Base-by-base conservation (phyloP, 2,888 invertebrate species). In the Hirtodrosophila trivittata region DNA sequence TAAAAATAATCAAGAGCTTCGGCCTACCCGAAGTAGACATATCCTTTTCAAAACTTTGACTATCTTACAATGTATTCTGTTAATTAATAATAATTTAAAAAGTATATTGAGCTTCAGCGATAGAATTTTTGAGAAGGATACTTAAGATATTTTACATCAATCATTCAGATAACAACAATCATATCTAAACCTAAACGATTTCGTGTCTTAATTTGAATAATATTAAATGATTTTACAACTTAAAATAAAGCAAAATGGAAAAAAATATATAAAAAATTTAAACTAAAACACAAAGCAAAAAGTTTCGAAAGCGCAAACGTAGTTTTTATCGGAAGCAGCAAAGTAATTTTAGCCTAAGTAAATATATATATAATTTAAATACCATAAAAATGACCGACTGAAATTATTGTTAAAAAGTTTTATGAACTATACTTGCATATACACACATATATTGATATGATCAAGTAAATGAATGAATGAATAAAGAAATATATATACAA, bases 391-490 rank as follows among this genome's bases (percentile, higher is more conserved):
- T 69, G 89, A 88, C 83, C 87, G 89, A 89, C 89, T 85, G 88
- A 87, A 87, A 81, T 82, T 87, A 88, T 89, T 89, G 89, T 89
- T 89, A 89, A 88, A 38, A 87, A 80, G 85, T 85, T 88, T 77
- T 80, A 77, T 73, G 76, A 85, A 88, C 78, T 86, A 75, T 81
- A 81, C 85, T 85, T 85, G 85, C 78, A 82, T 75, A 66, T 26
- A n/a, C n/a, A 75, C 60, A 78, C 65, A 84, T 84, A 81, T 74
- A 80, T 85, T 82, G 77, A 87, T 84, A 86, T 84, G 86, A 86
- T 87, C 86, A 86, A 78, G 75, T 76, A 82, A 75, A 78, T 63
- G 54, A 69, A 68, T 50, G 55, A 70, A 72, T 56, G 54, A 63
- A 59, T 54, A 56, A 82, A 59, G 46, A 70, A 70, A 60, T 13